Base-by-base conservation (phyloP, 2,888 invertebrate species). In the Aphodius sticticus region DNA sequence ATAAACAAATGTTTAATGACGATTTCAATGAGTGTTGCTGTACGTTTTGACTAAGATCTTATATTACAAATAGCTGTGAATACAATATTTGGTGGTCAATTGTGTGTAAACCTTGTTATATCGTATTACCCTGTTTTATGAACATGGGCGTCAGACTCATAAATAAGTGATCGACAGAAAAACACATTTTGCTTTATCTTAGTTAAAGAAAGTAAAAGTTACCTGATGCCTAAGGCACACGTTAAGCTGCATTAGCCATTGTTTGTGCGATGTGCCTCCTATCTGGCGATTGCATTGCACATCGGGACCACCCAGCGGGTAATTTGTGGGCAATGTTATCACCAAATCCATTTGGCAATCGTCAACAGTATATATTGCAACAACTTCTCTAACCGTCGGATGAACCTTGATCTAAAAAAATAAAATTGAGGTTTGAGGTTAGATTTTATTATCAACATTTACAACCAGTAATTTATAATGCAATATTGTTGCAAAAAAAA, bases 201-300 rank as follows among this genome's bases (percentile, higher is more conserved):
- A 26, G 26, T 26, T n/a, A 72, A 77, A 0, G 16, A 69, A 70
- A 79, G 53, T 77, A 6, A 69, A 14, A 77, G 81, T 83, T 86
- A 96, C 96, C 93, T 97, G 97, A 90, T 97, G 95, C 37, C 95
- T 93, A 76, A 99, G 91, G 88, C 96, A 97, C 84, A 96, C 94
- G 79, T 94, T 94, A 77, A 99, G 90, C 89, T 96, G 96, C 89
- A 95, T 93, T 83, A 96, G 91, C 92, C 95, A 95, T 85, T 94
- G 91, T 89, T 95, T 95, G 86, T 94, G 93, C 0, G 92, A 91
- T 6, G 92, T 91, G 26, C 94, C 93, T n/a, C 93, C 93, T 81
- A 95, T 93, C 85, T 93, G 92, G 83, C 92, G 92, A 72, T 92
- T 92, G 82, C 92, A 92, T 80, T 94, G 92, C 0, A 97, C 94